Percentiles rank a stretch among this genome's conserved stretches.
phyloP scores from a whole-genome alignment of 53 echinoderm and acorn worm species.

The Paelopatides confundens region DNA sequence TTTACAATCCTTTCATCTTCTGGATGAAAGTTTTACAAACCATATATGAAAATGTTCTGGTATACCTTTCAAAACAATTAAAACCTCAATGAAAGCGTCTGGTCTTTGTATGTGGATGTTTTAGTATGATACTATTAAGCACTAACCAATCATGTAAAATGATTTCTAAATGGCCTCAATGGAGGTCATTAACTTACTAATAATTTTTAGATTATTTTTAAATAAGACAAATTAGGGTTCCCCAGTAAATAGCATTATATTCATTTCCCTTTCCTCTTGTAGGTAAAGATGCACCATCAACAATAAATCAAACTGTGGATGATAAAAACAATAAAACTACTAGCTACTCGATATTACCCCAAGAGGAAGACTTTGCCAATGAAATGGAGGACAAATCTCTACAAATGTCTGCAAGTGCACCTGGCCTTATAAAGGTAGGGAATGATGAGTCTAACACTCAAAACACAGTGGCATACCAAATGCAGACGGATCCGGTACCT shows the following conservation, averaged over 20 bases:
- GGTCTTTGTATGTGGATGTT: no score
- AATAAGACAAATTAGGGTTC: no score
- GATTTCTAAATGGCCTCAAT: no score
- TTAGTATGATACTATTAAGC: no score
- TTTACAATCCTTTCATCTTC: no score
- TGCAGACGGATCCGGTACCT: background rate
- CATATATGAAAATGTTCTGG: no score
- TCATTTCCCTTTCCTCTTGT: background rate
- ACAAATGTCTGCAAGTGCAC: constrained; percentile 59
- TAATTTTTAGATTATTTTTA: no score
- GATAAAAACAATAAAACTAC: constrained; percentile 85
- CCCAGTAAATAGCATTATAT: background rate
- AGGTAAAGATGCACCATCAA: constrained; percentile 22
- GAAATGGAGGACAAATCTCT: constrained; percentile 90
- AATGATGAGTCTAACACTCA: background rate
- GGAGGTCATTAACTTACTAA: no score
- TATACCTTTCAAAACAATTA: no score
- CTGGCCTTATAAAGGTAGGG: constrained; percentile 34
- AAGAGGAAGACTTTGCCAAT: constrained; percentile 72
- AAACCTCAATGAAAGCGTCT: no score
- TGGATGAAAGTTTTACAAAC: no score
- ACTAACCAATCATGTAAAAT: no score
- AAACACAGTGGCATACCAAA: background rate
- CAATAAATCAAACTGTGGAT: constrained; percentile 88
- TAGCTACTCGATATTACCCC: constrained; percentile 76